Evolutionary conservation across 2,888 invertebrate species (phyloP).

Genomic region (Crematogaster levior): DNA sequence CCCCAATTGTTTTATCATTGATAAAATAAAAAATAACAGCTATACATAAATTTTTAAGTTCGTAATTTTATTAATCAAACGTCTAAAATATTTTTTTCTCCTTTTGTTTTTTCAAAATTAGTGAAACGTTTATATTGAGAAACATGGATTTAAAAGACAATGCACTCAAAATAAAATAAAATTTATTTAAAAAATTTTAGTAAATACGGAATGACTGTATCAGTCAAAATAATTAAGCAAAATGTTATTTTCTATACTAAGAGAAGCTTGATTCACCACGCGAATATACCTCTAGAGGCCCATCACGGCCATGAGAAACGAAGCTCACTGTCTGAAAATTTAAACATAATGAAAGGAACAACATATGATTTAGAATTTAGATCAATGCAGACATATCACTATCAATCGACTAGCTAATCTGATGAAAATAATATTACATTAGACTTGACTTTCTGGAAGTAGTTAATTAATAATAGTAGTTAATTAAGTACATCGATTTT

Average conservation of each 20-base stretch:
- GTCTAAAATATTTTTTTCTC: not conserved
- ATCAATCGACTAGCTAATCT: not conserved
- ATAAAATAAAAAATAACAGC: not conserved
- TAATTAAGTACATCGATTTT: not conserved
- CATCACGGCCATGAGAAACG: constrained; percentile 71
- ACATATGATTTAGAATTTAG: not conserved
- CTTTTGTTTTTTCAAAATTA: not conserved
- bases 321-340: constrained; percentile 77
- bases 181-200: constrained; percentile 1
- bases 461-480: constrained; percentile 15
- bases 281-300: constrained; percentile 75
- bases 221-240: constrained; percentile 27
- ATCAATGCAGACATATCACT: not conserved
- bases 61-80: not conserved
- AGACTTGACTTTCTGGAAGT: not conserved
- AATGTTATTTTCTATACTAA: constrained; percentile 26
- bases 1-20: not conserved
- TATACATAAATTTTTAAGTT: not conserved
- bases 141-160: not conserved
- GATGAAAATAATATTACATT: not conserved
- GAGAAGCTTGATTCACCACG: constrained; percentile 27
- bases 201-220: not conserved
- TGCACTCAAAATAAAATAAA: constrained; percentile 32
- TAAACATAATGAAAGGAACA: constrained; percentile 39
- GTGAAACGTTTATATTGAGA: not conserved